A percentile compares a stretch with the other conserved stretches of the same genome.
phyloP scores from a whole-genome alignment of 2,113 vertebrate genomes.

The Burhinus oedicnemus region DNA sequence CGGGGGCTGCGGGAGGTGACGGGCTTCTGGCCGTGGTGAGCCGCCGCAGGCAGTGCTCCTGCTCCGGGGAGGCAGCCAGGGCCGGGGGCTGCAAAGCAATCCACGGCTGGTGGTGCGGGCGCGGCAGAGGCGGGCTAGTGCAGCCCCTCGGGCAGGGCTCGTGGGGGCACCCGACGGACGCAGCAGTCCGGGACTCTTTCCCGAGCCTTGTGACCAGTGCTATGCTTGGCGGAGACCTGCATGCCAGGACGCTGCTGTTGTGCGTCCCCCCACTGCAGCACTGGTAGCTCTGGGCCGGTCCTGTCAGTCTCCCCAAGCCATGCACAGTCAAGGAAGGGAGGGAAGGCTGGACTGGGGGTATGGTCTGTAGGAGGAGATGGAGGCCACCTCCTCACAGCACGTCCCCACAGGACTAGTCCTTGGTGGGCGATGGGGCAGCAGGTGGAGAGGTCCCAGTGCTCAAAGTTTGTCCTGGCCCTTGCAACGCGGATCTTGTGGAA shows the following conservation, averaged over 20 bases:
- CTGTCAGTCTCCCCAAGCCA: background rate
- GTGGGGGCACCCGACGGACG: background rate
- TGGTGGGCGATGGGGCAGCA: background rate
- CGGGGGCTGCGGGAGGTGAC: background rate
- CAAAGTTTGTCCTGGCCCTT: background rate
- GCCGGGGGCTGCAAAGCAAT: background rate
- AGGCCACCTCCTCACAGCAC: background rate
- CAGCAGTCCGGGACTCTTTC: background rate
- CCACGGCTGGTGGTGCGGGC: background rate
- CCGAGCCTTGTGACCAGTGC: too few species aligned
- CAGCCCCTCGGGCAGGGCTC: background rate
- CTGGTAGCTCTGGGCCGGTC: background rate
- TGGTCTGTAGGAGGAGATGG: background rate
- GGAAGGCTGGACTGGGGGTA: background rate
- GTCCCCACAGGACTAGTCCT: too few species aligned
- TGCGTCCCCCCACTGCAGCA: background rate
- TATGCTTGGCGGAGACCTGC: too few species aligned
- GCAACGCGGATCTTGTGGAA: background rate
- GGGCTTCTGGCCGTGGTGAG: background rate
- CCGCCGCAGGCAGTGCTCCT: background rate
- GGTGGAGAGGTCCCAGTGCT: background rate
- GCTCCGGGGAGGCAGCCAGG: background rate
- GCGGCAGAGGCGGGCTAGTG: background rate
- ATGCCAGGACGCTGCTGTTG: too few species aligned
- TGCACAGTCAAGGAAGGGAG: rapidly evolving